Percentiles rank a stretch among this genome's conserved stretches.
Conservation (phyloP, 1,140 invertebrate genomes). For the Aphelenchoides besseyi region DNA sequence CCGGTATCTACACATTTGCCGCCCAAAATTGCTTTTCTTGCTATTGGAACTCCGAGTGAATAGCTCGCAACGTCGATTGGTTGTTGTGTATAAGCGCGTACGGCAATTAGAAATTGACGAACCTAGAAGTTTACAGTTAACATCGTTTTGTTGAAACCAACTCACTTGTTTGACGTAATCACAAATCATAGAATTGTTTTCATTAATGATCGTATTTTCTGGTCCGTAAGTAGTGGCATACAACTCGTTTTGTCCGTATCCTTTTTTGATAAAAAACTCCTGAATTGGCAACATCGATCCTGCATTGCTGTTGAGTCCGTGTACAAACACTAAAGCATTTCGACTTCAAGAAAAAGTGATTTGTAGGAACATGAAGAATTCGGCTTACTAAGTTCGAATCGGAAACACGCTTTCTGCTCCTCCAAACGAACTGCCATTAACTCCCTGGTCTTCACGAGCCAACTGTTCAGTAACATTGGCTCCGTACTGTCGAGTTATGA, state of each 20-base stretch:
- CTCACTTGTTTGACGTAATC: slow-evolving; percentile 1
- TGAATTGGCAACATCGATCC: background rate
- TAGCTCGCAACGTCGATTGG: slow-evolving; percentile 40
- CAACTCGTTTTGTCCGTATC: background rate
- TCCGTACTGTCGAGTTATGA: background rate
- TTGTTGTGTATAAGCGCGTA: slow-evolving; percentile 24
- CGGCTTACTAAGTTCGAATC: background rate
- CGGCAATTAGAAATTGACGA: slow-evolving; percentile 25
- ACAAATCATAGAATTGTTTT: background rate
- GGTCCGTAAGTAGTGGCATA: slow-evolving; percentile 7
- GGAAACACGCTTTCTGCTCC: background rate
- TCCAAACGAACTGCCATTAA: background rate
- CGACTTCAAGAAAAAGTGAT: background rate
- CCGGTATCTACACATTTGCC: slow-evolving; percentile 40
- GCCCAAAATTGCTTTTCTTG: slow-evolving; percentile 40
- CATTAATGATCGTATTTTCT: background rate
- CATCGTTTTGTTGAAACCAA: background rate
- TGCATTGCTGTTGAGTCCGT: background rate
- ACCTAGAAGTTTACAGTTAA: slow-evolving; percentile 21
- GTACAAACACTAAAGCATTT: background rate
- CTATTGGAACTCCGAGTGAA: slow-evolving; percentile 36
- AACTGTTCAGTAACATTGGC: background rate
- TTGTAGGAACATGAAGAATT: background rate
- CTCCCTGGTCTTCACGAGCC: background rate
- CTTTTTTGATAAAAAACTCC: background rate